These are phyloP conservation scores for Trogon surrucura DNA, from an alignment of 2,113 vertebrate species.

Conservation along the genomic window DNA sequence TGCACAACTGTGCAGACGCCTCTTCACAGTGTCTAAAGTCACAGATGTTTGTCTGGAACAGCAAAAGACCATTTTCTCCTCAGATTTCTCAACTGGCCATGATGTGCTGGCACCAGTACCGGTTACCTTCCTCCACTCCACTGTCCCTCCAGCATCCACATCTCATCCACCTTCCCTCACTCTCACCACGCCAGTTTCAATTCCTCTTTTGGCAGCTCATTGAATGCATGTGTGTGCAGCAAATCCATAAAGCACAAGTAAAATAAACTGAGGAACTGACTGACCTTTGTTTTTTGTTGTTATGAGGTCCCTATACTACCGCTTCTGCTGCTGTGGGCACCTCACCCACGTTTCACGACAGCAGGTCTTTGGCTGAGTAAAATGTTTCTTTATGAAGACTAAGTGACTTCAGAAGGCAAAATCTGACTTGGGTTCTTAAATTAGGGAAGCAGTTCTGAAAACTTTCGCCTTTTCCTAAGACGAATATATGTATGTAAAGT, in stretches of 20 bases:
- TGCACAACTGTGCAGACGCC: neutral
- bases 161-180: neutral
- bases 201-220: neutral
- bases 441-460: neutral
- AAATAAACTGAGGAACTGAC: neutral
- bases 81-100: neutral
- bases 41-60: neutral
- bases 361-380: neutral
- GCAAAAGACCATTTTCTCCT: neutral
- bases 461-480: neutral
- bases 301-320: neutral
- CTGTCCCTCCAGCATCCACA: neutral
- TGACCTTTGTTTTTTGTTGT: neutral
- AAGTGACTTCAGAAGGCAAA: neutral
- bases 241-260: neutral
- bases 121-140: neutral
- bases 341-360: rapidly evolving
- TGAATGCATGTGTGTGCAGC: neutral
- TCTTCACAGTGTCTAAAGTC: neutral
- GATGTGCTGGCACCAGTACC: rapidly evolving
- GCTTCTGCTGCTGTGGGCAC: rapidly evolving
- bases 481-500: neutral
- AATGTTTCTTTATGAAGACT: neutral
- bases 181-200: neutral
- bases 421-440: neutral